phyloP scores from a whole-genome alignment of 2,113 vertebrate species.

The Pipra filicauda region DNA sequence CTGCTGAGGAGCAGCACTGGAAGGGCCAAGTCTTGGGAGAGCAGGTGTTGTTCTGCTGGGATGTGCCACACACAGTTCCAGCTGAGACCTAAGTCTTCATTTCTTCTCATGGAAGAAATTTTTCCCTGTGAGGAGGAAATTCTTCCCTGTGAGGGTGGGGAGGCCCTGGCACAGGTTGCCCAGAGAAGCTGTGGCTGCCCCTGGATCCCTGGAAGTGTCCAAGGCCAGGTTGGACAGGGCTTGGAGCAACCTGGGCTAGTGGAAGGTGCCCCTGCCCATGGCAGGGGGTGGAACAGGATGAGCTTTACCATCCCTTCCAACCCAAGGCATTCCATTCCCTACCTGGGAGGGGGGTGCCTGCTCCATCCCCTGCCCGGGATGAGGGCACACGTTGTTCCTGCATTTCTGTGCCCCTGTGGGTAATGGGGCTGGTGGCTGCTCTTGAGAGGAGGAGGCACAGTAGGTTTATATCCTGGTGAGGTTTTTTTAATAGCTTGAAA shows the following conservation, averaged over 20 bases:
- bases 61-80: rapidly evolving
- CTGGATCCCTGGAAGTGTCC: neutral
- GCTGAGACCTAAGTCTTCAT: rapidly evolving
- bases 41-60: neutral
- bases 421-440: rapidly evolving
- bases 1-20: rapidly evolving
- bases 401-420: neutral
- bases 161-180: neutral
- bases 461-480: neutral
- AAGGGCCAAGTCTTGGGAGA: rapidly evolving
- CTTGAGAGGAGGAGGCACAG: rapidly evolving
- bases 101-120: neutral
- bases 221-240: neutral
- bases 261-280: neutral
- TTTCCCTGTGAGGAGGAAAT: neutral
- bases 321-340: neutral
- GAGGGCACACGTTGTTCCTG: rapidly evolving
- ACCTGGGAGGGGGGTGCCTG: neutral
- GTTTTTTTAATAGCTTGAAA: neutral
- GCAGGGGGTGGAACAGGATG: neutral
- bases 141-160: neutral
- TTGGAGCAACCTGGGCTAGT: neutral
- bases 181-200: neutral
- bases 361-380: neutral
- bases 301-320: neutral